Conservation (phyloP, 2,888 invertebrate genomes). For the Thumatha senex region DNA sequence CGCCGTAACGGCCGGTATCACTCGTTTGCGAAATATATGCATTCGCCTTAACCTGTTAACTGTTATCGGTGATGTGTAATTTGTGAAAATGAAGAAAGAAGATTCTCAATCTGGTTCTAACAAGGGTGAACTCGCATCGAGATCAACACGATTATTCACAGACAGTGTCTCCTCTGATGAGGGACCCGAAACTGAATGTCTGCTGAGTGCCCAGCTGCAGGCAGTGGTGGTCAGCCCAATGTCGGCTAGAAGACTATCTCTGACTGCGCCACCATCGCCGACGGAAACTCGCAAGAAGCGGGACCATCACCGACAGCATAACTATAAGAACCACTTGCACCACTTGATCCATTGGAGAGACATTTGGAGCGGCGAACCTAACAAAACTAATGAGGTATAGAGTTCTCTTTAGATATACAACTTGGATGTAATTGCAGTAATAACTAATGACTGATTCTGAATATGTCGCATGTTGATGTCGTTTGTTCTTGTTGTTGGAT, state of each 20-base stretch:
- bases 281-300: conserved; percentile 76
- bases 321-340: conserved; percentile 75
- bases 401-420: conserved; percentile 16
- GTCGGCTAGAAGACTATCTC: conserved; percentile 63
- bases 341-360: conserved; percentile 78
- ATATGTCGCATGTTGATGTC: conserved; percentile 35
- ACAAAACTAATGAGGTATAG: conserved; percentile 74
- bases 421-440: conserved; percentile 14
- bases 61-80: conserved; percentile 46
- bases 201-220: conserved; percentile 60
- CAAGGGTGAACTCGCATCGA: conserved; percentile 52
- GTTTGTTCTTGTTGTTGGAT: conserved; percentile 36
- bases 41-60: conserved; percentile 38
- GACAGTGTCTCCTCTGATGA: conserved; percentile 77
- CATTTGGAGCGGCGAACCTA: conserved; percentile 76
- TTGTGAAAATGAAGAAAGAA: conserved; percentile 63
- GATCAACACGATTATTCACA: conserved; percentile 62
- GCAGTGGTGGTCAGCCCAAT: conserved; percentile 55
- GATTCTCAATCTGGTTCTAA: conserved; percentile 58
- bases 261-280: conserved; percentile 79
- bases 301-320: conserved; percentile 65
- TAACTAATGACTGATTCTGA: conserved; percentile 31
- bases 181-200: conserved; percentile 72
- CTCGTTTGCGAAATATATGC: conserved; percentile 56
- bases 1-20: conserved; percentile 31